phyloP scores from a whole-genome alignment of 1,140 invertebrate species.

The Drosophila pectinifera region DNA sequence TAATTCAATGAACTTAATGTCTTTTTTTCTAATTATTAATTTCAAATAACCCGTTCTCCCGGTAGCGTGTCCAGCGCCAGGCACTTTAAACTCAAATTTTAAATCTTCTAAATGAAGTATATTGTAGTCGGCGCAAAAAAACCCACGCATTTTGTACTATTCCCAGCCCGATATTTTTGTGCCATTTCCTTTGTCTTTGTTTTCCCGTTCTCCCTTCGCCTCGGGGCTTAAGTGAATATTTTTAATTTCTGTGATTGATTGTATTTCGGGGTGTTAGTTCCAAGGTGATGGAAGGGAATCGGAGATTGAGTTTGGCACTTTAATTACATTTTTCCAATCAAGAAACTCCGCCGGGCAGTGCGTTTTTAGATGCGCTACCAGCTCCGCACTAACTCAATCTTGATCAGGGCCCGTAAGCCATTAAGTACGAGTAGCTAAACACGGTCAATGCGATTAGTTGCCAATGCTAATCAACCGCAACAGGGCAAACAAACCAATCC shows the following conservation, averaged over 20 bases:
- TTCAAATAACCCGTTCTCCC: no score
- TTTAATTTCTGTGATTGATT: conserved; percentile 66
- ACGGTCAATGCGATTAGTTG: conserved; percentile 52
- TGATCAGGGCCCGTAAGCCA: conserved; percentile 15
- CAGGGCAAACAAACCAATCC: conserved; percentile 23
- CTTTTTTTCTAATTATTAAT: no score
- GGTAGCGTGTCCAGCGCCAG: no score
- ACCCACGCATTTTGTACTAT: background rate
- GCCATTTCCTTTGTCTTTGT: conserved; percentile 13
- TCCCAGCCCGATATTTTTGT: background rate
- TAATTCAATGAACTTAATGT: no score
- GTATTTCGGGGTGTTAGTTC: conserved; percentile 2
- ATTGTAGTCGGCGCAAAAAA: background rate
- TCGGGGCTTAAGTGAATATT: conserved; percentile 35
- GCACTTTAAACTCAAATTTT: no score
- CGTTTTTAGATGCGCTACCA: background rate
- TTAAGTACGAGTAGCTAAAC: conserved; percentile 37
- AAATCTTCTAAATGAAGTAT: no score
- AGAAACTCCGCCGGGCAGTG: background rate
- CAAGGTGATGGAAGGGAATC: background rate
- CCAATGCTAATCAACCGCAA: conserved; percentile 44
- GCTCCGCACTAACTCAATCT: conserved; percentile 22
- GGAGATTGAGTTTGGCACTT: conserved; percentile 13
- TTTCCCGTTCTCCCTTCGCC: background rate
- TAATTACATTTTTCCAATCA: conserved; percentile 19